These are phyloP conservation scores for Serilophus lunatus DNA, from an alignment of 2,113 vertebrate genomes.

Conservation along the genomic window DNA sequence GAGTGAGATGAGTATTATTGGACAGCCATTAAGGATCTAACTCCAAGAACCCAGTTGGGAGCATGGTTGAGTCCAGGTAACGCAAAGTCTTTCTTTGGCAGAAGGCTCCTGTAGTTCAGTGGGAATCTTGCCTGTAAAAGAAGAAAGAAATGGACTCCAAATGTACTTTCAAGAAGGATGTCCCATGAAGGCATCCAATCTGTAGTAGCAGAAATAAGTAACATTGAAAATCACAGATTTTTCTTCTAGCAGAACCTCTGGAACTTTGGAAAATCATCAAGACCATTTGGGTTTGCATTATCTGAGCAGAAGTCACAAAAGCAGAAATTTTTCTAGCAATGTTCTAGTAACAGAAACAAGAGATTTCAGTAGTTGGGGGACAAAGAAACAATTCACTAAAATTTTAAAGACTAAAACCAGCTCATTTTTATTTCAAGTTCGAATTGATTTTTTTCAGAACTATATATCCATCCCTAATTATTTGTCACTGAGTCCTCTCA, in stretches of 20 bases:
- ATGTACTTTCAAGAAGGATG: background rate
- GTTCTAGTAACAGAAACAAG: background rate
- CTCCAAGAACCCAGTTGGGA: background rate
- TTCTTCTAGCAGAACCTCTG: background rate
- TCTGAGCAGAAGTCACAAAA: background rate
- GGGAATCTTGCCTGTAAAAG: background rate
- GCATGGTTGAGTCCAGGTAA: background rate
- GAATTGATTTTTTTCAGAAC: background rate
- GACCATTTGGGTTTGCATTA: background rate
- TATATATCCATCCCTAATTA: background rate
- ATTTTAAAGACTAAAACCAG: background rate
- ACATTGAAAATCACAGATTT: background rate
- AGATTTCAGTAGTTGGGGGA: background rate
- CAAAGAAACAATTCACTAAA: background rate
- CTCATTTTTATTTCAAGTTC: background rate
- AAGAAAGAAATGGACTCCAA: conserved; percentile 3
- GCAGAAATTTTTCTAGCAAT: background rate
- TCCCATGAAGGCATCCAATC: background rate
- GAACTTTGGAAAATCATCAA: background rate
- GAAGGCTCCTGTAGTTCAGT: background rate
- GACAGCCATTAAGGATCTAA: background rate
- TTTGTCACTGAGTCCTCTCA: background rate
- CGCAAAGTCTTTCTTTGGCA: background rate
- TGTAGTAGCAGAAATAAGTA: background rate
- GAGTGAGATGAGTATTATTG: background rate